phyloP scores from a whole-genome alignment of 2,888 invertebrate genomes.

The Phengaris arion region DNA sequence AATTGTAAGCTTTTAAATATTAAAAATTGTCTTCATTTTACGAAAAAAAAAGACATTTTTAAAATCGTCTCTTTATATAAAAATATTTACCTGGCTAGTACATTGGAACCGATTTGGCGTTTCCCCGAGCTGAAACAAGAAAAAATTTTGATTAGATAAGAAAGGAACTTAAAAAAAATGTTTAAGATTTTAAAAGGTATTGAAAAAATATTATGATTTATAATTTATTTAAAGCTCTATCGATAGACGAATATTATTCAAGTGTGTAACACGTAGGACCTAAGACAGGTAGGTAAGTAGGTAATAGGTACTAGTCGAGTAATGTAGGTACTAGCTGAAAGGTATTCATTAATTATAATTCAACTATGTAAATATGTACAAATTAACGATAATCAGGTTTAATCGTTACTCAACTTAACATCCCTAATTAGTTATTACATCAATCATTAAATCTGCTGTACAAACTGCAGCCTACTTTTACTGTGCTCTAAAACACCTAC shows the following conservation, averaged over 20 bases:
- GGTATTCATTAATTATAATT: conserved; percentile 18
- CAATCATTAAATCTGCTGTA: background rate
- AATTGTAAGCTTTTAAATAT: background rate
- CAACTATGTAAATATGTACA: background rate
- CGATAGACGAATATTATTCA: background rate
- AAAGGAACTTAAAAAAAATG: background rate
- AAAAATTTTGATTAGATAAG: conserved; percentile 24
- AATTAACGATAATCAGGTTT: conserved; percentile 22
- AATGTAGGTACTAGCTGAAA: conserved; percentile 21
- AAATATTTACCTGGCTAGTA: conserved; percentile 86
- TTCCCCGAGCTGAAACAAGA: conserved; percentile 86
- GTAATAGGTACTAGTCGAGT: background rate
- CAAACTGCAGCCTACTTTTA: conserved; percentile 17
- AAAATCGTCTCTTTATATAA: too few species aligned
- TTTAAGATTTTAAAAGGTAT: too few species aligned
- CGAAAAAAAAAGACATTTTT: background rate
- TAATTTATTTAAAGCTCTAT: too few species aligned
- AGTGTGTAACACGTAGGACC: background rate
- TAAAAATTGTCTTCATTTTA: background rate
- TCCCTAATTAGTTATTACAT: conserved; percentile 18
- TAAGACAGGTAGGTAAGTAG: background rate
- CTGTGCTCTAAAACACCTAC: background rate
- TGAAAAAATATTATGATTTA: too few species aligned
- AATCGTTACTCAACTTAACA: conserved; percentile 7
- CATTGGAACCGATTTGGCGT: conserved; percentile 90